These are phyloP conservation scores for Varanus komodoensis DNA, from an alignment of 2,113 vertebrate species.

Conservation along the genomic window DNA sequence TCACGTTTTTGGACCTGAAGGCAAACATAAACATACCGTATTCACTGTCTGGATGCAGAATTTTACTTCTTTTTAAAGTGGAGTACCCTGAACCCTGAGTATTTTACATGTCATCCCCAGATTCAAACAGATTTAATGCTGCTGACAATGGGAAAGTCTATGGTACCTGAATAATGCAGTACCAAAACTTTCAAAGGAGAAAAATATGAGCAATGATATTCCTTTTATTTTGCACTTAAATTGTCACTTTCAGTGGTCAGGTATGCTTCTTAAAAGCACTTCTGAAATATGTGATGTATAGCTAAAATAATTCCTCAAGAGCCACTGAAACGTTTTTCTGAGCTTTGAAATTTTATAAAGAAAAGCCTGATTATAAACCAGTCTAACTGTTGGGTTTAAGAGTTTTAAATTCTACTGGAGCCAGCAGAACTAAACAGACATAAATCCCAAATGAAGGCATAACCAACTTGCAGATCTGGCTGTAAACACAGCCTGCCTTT, in stretches of 20 bases:
- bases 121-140: neutral
- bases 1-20: neutral
- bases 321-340: neutral
- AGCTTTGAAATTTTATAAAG: neutral
- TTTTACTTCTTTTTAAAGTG: neutral
- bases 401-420: neutral
- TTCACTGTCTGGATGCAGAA: neutral
- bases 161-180: neutral
- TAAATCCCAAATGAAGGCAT: neutral
- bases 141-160: neutral
- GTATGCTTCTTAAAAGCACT: neutral
- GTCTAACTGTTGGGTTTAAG: neutral
- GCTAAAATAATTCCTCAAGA: neutral
- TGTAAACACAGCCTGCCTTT: neutral
- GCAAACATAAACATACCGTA: neutral
- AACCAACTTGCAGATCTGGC: neutral
- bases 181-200: neutral
- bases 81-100: neutral
- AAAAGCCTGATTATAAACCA: neutral
- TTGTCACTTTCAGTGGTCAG: neutral
- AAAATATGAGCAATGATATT: neutral
- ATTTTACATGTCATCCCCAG: too few species aligned
- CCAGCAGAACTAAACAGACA: neutral
- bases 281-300: neutral
- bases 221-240: neutral